Percentiles rank a stretch among this genome's conserved stretches.
Conservation (phyloP, 2,888 invertebrate genomes). For the Timema podura region DNA sequence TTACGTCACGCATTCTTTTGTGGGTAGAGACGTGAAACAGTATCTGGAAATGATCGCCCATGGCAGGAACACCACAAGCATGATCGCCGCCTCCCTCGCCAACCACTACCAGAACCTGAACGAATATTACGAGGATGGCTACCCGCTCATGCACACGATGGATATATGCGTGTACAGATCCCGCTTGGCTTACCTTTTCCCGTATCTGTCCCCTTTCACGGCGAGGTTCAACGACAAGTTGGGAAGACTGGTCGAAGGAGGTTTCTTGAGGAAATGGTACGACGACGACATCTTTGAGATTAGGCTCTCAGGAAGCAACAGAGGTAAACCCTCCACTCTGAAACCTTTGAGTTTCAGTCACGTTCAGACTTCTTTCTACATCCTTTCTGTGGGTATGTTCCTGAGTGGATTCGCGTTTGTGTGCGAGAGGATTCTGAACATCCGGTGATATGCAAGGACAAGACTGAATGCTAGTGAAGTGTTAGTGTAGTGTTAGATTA, state of each 20-base stretch:
- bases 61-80: neutral
- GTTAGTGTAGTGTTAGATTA: no score
- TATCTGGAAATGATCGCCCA: neutral
- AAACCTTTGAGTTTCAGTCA: neutral
- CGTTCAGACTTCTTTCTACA: neutral
- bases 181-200: neutral
- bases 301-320: neutral
- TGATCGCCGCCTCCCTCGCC: neutral
- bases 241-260: slow-evolving; percentile 8
- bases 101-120: neutral
- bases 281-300: neutral
- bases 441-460: no score
- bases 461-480: no score
- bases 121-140: neutral
- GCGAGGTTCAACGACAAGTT: neutral
- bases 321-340: neutral
- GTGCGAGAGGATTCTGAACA: neutral
- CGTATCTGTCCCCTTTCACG: neutral
- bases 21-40: neutral
- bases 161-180: neutral
- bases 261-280: neutral
- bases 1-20: no score
- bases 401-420: neutral
- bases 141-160: slow-evolving; percentile 1
- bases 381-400: slow-evolving; percentile 2